Conservation (phyloP, 2,797 vertebrate genomes). For the Poeciliopsis presidionis region DNA sequence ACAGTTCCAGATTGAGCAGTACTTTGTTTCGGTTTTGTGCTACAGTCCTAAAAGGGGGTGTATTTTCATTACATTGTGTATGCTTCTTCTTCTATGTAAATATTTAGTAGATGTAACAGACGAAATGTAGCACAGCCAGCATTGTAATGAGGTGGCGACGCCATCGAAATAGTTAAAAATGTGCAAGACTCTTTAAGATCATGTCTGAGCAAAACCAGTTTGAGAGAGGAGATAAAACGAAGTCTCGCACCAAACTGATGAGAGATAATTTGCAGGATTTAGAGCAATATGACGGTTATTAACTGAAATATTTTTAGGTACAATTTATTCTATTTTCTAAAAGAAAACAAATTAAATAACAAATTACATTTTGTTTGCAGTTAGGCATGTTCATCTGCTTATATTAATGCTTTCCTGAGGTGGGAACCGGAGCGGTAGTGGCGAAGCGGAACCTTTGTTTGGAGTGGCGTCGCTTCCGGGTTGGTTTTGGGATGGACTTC, state of each 20-base stretch:
- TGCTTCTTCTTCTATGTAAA: slow-evolving; percentile 26
- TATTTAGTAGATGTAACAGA: background rate
- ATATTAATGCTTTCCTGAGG: no score
- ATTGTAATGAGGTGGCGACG: background rate
- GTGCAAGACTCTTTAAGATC: background rate
- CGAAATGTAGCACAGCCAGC: background rate
- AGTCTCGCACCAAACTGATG: background rate
- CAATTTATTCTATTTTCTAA: no score
- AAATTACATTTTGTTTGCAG: no score
- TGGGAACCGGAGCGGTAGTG: no score
- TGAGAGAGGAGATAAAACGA: no score
- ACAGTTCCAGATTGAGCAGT: slow-evolving; percentile 11
- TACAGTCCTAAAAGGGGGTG: slow-evolving; percentile 11
- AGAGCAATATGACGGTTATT: background rate
- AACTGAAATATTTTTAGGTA: no score
- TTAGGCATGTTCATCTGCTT: no score
- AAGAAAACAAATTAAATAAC: no score
- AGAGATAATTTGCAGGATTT: background rate
- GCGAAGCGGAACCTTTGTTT: no score
- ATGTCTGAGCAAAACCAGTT: background rate
- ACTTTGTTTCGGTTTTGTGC: slow-evolving; percentile 28
- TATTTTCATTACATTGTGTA: slow-evolving; percentile 14
- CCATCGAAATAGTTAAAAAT: background rate
- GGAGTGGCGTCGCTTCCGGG: no score
- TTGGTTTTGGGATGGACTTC: no score